These are phyloP conservation scores for Anoplius nigerrimus DNA, from an alignment of 2,888 invertebrate species.

Conservation along the genomic window DNA sequence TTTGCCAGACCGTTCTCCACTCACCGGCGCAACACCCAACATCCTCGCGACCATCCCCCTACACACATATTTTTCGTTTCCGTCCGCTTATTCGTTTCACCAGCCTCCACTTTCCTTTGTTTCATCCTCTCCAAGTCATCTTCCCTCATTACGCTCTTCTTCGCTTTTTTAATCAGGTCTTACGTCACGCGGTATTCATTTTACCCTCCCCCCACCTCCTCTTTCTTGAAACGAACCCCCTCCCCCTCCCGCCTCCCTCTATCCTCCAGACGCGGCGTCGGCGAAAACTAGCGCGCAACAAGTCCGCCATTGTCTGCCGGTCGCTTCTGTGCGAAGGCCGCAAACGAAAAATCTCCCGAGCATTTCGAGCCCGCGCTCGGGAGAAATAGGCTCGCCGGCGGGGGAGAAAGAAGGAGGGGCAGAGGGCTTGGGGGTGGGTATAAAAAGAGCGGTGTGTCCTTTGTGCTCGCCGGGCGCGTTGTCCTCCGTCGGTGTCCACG, in stretches of 20 bases:
- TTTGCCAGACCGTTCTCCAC: neutral
- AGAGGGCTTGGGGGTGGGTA: neutral
- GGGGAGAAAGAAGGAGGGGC: neutral
- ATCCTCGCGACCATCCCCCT: too few relatives aligned
- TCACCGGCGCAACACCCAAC: too few relatives aligned
- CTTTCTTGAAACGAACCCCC: too few relatives aligned
- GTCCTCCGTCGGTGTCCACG: too few relatives aligned
- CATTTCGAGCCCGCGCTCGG: neutral
- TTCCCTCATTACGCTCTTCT: slow-evolving; percentile 11
- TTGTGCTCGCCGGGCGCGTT: too few relatives aligned
- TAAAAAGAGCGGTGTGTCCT: too few relatives aligned
- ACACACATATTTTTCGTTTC: too few relatives aligned
- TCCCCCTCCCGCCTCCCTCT: too few relatives aligned
- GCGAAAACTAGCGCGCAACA: slow-evolving; percentile 57
- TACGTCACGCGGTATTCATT: neutral
- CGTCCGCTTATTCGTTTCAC: slow-evolving; percentile 13
- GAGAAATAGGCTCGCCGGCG: neutral
- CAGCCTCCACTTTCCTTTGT: slow-evolving; percentile 7
- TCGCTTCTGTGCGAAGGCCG: slow-evolving; percentile 30
- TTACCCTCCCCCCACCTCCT: neutral
- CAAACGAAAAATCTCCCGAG: slow-evolving; percentile 45
- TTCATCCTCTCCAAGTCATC: slow-evolving; percentile 11
- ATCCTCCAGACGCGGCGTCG: slow-evolving; percentile 37
- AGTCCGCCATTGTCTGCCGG: slow-evolving; percentile 65
- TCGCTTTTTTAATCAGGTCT: neutral